Evolutionary conservation across 1,140 invertebrate species (phyloP).

Genomic region (Calephelis nemesis): DNA sequence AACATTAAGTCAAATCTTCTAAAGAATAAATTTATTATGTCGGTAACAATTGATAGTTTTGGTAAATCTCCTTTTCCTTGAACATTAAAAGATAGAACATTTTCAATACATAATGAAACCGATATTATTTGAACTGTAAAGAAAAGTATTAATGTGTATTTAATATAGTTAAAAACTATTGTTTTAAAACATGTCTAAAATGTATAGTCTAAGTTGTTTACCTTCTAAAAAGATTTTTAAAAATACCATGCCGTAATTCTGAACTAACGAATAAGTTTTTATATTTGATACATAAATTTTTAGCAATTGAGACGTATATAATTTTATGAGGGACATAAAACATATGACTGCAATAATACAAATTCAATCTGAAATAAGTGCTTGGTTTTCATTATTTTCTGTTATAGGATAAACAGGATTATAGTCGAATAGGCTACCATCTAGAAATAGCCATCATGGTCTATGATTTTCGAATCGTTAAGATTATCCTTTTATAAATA

Average conservation of each 20-base stretch:
- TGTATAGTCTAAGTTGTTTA: neutral
- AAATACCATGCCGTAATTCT: constrained; percentile 19
- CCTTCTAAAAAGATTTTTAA: neutral
- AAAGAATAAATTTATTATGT: constrained; percentile 33
- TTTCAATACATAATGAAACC: neutral
- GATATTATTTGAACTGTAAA: neutral
- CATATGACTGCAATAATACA: neutral
- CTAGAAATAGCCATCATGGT: no score
- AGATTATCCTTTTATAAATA: no score
- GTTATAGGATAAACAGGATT: no score
- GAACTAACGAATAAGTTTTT: constrained; percentile 20
- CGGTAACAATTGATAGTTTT: constrained; percentile 26
- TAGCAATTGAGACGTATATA: constrained; percentile 2
- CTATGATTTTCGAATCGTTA: no score
- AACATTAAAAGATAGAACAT: neutral
- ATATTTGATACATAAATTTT: neutral
- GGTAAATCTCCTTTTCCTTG: constrained; percentile 27
- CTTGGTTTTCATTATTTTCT: no score
- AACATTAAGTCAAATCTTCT: constrained; percentile 18
- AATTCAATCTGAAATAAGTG: neutral
- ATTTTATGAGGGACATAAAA: constrained; percentile 3
- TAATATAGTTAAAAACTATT: no score
- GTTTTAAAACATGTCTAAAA: no score
- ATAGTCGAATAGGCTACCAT: no score
- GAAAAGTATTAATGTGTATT: neutral